Evolutionary conservation across 1,140 invertebrate species (phyloP).

Genomic region (Pomacea maculata): DNA sequence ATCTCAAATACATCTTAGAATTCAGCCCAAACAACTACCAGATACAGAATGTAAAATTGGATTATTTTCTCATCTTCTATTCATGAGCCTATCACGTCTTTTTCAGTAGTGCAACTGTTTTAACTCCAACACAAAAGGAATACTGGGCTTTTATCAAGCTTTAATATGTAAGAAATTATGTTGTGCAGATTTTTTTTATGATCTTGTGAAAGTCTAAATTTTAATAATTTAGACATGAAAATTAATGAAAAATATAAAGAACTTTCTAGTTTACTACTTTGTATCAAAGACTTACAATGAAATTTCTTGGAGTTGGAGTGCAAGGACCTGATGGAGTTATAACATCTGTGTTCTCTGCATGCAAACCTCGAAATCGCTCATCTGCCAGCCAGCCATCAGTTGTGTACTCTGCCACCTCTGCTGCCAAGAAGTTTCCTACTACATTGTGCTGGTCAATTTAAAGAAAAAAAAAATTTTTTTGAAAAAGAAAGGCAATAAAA

Average conservation of each 20-base stretch:
- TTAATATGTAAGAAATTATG: too few species aligned
- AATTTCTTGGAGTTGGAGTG: slow-evolving; percentile 15
- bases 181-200: too few species aligned
- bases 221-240: too few species aligned
- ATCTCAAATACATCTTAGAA: too few species aligned
- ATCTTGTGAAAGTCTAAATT: too few species aligned
- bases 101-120: neutral
- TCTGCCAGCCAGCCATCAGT: slow-evolving; percentile 27
- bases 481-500: neutral
- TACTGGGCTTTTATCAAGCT: too few species aligned
- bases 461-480: neutral
- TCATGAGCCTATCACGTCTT: neutral
- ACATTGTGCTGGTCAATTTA: neutral
- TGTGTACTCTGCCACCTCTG: slow-evolving; percentile 15
- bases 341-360: slow-evolving; percentile 24
- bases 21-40: too few species aligned
- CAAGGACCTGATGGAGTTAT: slow-evolving; percentile 26
- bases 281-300: slow-evolving; percentile 25
- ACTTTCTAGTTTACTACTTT: too few species aligned
- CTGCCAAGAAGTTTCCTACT: neutral
- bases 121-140: too few species aligned
- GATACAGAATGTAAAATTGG: too few species aligned
- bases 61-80: too few species aligned
- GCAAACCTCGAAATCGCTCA: slow-evolving; percentile 21
- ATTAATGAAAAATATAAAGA: too few species aligned